A percentile compares a stretch with the other conserved stretches of the same genome.
phyloP scores from a whole-genome alignment of 2,888 invertebrate genomes.

The Pseudeuparius sepicola region DNA sequence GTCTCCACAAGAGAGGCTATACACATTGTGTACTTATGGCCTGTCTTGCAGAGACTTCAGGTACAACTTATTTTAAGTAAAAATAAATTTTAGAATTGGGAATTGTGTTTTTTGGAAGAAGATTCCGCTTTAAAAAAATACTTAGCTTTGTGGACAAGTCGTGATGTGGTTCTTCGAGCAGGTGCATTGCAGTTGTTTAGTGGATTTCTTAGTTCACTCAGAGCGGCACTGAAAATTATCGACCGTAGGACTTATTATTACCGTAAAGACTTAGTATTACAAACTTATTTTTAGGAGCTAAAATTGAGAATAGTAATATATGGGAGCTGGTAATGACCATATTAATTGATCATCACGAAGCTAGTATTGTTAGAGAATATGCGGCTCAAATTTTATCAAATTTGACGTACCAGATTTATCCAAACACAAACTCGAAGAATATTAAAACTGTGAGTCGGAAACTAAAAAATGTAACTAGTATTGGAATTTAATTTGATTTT shows the following conservation, averaged over 20 bases:
- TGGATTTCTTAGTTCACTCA: slow-evolving; percentile 36
- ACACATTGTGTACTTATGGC: no score
- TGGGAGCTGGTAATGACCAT: slow-evolving; percentile 34
- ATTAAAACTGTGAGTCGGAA: no score
- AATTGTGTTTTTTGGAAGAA: slow-evolving; percentile 32
- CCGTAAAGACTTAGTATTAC: no score
- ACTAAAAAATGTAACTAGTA: no score
- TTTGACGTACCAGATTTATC: no score
- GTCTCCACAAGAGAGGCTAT: no score
- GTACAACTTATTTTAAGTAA: no score
- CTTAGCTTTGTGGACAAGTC: slow-evolving; percentile 41
- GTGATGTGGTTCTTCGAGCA: slow-evolving; percentile 45
- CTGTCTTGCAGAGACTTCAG: no score
- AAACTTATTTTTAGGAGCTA: no score
- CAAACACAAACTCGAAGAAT: no score
- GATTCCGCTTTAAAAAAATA: slow-evolving; percentile 30
- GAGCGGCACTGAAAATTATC: slow-evolving; percentile 31
- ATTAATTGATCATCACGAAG: slow-evolving; percentile 41
- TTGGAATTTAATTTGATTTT: slow-evolving; percentile 5
- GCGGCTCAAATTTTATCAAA: slow-evolving; percentile 44
- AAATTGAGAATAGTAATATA: slow-evolving; percentile 22
- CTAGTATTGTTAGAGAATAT: slow-evolving; percentile 46
- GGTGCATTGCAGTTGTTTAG: slow-evolving; percentile 44
- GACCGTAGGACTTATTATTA: slow-evolving; percentile 30
- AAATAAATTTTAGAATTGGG: slow-evolving; percentile 33